Percentiles rank a stretch among this genome's conserved stretches.
Evolutionary conservation across 2,113 vertebrate genomes (phyloP).

Genomic region (Grus americana): DNA sequence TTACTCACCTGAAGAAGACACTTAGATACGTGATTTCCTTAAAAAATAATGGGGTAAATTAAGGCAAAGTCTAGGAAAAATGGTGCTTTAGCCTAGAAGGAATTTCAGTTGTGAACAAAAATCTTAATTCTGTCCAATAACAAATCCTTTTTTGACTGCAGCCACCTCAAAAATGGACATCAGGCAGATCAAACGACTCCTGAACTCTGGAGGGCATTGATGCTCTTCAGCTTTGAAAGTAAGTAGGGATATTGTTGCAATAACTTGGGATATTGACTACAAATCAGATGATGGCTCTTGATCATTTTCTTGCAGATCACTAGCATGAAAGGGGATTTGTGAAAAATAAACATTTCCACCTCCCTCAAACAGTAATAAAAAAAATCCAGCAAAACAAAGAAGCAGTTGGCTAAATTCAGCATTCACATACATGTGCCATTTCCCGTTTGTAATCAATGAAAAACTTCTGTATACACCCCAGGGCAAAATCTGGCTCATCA

Average conservation of each 20-base stretch:
- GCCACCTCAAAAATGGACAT: background rate
- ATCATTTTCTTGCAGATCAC: background rate
- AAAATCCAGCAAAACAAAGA: background rate
- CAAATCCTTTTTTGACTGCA: background rate
- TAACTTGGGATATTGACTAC: background rate
- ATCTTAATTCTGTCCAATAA: background rate
- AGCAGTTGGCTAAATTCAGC: background rate
- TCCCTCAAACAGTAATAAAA: background rate
- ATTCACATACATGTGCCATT: background rate
- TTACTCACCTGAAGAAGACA: background rate
- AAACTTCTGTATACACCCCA: background rate
- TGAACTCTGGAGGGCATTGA: background rate
- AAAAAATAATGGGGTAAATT: background rate
- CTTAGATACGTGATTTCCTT: background rate
- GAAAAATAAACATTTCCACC: background rate
- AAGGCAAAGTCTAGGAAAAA: background rate
- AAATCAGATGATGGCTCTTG: background rate
- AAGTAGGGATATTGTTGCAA: background rate
- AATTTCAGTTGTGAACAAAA: background rate
- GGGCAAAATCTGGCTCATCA: conserved; percentile 34
- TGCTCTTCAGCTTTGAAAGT: background rate
- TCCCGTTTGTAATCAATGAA: conserved; percentile 6
- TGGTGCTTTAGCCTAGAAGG: background rate
- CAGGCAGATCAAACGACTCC: background rate
- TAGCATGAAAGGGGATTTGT: background rate